Evolutionary conservation across 2,888 invertebrate genomes (phyloP).

Genomic region (Hypomecis punctinalis): DNA sequence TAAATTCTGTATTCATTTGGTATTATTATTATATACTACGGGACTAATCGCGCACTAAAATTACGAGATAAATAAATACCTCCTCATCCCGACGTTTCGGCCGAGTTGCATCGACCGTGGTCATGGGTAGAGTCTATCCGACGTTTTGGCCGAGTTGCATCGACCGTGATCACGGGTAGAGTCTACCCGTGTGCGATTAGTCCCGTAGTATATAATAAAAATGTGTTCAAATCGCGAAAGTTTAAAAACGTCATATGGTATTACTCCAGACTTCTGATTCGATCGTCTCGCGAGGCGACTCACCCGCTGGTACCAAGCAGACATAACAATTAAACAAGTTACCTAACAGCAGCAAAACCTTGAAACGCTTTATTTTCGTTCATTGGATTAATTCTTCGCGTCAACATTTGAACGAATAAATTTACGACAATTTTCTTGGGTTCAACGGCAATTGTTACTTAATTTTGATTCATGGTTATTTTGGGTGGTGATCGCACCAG

Average conservation of each 20-base stretch:
- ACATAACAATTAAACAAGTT: slow-evolving; percentile 41
- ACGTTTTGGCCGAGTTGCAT: no score
- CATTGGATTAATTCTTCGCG: slow-evolving; percentile 41
- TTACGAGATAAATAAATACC: no score
- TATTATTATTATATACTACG: no score
- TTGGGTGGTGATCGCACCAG: slow-evolving; percentile 15
- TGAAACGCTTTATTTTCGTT: slow-evolving; percentile 44
- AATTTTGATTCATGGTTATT: slow-evolving; percentile 26
- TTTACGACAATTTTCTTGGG: slow-evolving; percentile 34
- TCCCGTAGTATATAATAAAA: no score
- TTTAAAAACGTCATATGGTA: neutral
- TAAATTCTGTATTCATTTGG: no score
- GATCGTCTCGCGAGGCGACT: slow-evolving; percentile 17
- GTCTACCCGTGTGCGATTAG: no score
- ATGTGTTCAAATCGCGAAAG: no score
- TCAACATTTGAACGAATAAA: slow-evolving; percentile 33
- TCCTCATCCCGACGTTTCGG: no score
- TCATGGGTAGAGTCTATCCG: no score
- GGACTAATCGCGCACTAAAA: no score
- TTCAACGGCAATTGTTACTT: slow-evolving; percentile 24
- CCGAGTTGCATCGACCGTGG: no score
- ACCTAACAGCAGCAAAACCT: slow-evolving; percentile 29
- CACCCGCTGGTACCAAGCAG: slow-evolving; percentile 21
- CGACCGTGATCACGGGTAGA: no score
- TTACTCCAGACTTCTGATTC: slow-evolving; percentile 7